Conservation (phyloP, 2,888 invertebrate genomes). For the Lobophora halterata region DNA sequence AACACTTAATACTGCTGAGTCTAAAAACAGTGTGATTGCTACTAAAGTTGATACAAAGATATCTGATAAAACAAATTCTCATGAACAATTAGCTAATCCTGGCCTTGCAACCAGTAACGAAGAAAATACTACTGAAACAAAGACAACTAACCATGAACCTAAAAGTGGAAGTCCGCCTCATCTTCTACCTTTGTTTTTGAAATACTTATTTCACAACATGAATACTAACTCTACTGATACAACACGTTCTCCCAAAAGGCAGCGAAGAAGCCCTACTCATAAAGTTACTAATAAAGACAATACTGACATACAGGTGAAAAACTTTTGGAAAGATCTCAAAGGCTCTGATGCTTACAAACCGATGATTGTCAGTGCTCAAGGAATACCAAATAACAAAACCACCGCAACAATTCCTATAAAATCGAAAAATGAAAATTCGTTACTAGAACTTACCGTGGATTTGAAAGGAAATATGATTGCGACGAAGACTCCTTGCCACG, state of each 20-base stretch:
- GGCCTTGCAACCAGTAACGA: neutral
- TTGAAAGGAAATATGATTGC: conserved; percentile 67
- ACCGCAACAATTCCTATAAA: neutral
- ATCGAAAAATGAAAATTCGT: conserved; percentile 25
- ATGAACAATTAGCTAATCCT: neutral
- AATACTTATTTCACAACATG: conserved; percentile 50
- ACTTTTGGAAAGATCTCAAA: conserved; percentile 15
- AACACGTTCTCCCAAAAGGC: conserved; percentile 20
- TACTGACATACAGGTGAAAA: conserved; percentile 15
- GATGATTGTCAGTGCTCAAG: conserved; percentile 38
- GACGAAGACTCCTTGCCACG: conserved; percentile 62
- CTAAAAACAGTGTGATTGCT: conserved; percentile 25
- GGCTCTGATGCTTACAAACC: conserved; percentile 32
- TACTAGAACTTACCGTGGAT: conserved; percentile 53
- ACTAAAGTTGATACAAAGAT: conserved; percentile 12
- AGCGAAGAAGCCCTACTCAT: conserved; percentile 28
- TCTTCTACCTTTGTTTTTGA: conserved; percentile 52
- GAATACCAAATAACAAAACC: conserved; percentile 27
- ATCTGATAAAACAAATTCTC: conserved; percentile 7
- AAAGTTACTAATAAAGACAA: conserved; percentile 15
- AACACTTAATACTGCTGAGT: conserved; percentile 53
- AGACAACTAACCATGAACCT: conserved; percentile 1
- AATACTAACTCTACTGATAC: conserved; percentile 24
- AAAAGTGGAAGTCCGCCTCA: conserved; percentile 23
- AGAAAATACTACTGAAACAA: conserved; percentile 1